Conservation (phyloP, 2,888 invertebrate genomes). For the Rotaria magnacalcarata region DNA sequence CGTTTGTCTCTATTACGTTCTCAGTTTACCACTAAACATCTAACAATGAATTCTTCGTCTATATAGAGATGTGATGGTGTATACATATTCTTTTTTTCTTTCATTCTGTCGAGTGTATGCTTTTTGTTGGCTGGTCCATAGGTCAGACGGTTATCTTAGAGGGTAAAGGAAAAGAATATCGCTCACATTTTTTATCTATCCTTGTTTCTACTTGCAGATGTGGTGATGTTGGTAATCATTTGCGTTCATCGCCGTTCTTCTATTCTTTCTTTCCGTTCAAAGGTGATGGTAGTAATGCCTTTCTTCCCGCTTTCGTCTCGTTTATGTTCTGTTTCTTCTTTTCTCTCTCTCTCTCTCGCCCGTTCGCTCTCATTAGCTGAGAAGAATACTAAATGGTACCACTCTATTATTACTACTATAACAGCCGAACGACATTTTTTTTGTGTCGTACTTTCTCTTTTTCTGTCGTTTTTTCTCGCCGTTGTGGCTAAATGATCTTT, state of each 20-base stretch:
- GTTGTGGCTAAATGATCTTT: neutral
- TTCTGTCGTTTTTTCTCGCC: neutral
- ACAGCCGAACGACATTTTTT: neutral
- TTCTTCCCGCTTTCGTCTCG: slow-evolving; percentile 16
- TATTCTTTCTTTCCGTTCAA: slow-evolving; percentile 24
- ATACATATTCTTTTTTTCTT: neutral
- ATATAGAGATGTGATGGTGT: neutral
- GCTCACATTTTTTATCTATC: slow-evolving; percentile 28
- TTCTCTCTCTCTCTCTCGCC: neutral
- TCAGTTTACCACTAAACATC: neutral
- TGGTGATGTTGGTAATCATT: slow-evolving; percentile 8
- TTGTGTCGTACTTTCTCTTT: neutral
- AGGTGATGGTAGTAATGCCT: slow-evolving; percentile 7
- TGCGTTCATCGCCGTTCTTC: slow-evolving; percentile 24
- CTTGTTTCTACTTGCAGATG: slow-evolving; percentile 31
- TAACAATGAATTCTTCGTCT: neutral
- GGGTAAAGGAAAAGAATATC: slow-evolving; percentile 26
- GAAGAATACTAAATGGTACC: slow-evolving; percentile 11
- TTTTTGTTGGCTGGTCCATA: slow-evolving; percentile 2
- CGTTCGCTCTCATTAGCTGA: neutral
- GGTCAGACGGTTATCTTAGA: slow-evolving; percentile 21
- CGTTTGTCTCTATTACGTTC: neutral
- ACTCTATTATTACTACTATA: neutral
- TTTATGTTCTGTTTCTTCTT: slow-evolving; percentile 2
- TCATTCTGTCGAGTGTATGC: neutral